Evolutionary conservation across 1,140 invertebrate genomes (phyloP).

Genomic region (Cryptotermes secundus): DNA sequence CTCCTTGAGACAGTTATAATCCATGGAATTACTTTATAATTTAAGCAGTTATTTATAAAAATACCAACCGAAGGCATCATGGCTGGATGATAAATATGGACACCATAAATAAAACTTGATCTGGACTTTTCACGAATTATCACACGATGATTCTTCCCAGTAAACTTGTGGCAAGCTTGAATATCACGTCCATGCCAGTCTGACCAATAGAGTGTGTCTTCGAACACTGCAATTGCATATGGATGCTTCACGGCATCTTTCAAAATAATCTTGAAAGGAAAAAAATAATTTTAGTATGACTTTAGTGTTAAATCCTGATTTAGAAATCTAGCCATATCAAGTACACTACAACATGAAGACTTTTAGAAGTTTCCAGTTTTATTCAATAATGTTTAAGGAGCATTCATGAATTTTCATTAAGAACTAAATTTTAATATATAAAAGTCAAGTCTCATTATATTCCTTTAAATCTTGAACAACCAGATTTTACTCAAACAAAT

Average conservation of each 20-base stretch:
- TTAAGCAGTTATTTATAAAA: not conserved
- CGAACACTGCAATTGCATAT: slow-evolving; percentile 81
- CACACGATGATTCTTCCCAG: slow-evolving; percentile 58
- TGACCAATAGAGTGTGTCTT: slow-evolving; percentile 84
- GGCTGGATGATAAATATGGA: slow-evolving; percentile 68
- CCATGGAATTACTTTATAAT: too few species aligned
- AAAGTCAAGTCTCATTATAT: too few species aligned
- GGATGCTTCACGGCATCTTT: slow-evolving; percentile 67
- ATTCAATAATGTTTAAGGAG: too few species aligned
- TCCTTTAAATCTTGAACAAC: too few species aligned
- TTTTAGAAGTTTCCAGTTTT: too few species aligned
- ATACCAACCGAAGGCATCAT: slow-evolving; percentile 41
- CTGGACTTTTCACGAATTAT: slow-evolving; percentile 47
- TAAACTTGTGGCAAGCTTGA: slow-evolving; percentile 67
- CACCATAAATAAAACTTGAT: slow-evolving; percentile 56
- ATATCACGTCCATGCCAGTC: slow-evolving; percentile 70
- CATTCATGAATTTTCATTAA: too few species aligned
- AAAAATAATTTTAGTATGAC: not conserved
- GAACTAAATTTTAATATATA: too few species aligned
- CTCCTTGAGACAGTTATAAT: too few species aligned
- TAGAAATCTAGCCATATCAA: too few species aligned
- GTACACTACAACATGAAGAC: too few species aligned
- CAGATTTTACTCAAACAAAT: too few species aligned
- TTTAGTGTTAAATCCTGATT: too few species aligned
- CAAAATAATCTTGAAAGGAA: slow-evolving; percentile 50